These are phyloP conservation scores for Montipora foliosa DNA, from an alignment of 64 coral and sea anemone genomes.

Conservation along the genomic window DNA sequence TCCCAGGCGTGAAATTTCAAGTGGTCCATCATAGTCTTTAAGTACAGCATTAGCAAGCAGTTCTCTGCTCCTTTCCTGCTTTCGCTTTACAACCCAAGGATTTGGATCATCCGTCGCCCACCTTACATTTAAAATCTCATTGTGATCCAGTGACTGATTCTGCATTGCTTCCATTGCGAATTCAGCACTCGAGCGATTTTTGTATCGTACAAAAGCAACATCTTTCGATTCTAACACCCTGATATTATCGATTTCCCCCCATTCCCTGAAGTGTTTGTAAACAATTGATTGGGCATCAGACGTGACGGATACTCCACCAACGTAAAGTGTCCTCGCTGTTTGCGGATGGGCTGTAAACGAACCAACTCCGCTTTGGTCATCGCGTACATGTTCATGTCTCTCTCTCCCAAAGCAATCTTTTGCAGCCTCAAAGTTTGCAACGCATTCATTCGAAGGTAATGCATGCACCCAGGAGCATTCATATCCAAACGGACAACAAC, in stretches of 20 bases:
- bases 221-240: conserved; percentile 75
- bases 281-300: conserved; percentile 71
- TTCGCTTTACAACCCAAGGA: conserved; percentile 73
- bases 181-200: conserved; percentile 81
- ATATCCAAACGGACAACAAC: conserved; percentile 85
- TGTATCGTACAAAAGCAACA: conserved; percentile 90
- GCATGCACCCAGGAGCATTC: conserved; percentile 87
- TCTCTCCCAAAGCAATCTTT: conserved; percentile 92
- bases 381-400: conserved; percentile 79
- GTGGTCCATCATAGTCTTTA: conserved; percentile 33
- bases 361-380: conserved; percentile 92
- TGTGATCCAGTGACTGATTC: conserved; percentile 75
- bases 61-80: conserved; percentile 51
- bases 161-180: conserved; percentile 95
- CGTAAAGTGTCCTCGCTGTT: conserved; percentile 84
- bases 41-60: conserved; percentile 28
- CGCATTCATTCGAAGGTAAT: conserved; percentile 59
- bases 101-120: conserved; percentile 92
- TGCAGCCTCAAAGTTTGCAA: conserved; percentile 61
- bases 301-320: conserved; percentile 61
- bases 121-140: conserved; percentile 81
- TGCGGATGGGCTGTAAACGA: conserved; percentile 78
- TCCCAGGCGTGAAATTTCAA: background rate
- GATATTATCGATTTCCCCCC: conserved; percentile 89
- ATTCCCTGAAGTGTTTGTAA: conserved; percentile 81